Evolutionary conservation across 2,888 invertebrate species (phyloP), one percentile per base, ranked within the genome.

Genomic region (Dendrolimus houi): DNA sequence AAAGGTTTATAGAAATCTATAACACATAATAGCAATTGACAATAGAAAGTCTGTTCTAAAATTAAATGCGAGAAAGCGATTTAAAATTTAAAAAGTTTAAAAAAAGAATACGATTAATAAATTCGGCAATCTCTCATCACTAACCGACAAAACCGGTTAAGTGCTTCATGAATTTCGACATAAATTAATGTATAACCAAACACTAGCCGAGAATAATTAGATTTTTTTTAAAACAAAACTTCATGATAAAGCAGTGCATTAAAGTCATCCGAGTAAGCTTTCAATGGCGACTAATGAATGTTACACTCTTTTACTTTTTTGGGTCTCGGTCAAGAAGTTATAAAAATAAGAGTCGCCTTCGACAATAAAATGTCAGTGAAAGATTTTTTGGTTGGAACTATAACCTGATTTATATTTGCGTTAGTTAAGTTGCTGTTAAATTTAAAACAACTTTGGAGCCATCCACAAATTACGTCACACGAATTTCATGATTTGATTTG

Each of bases 201-300:
- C 68, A 61, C 65, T 59, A 59, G 63, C 57, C 58, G 56, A 57
- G 69, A 74, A 70, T 79, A 81, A 81, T 80, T 78, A 77, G 75
- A 72, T 66, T 75, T 77, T 68, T 69, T 73, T 68, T 64, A 81
- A 85, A 76, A 79, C 78, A 75, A 78, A 71, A 69, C 61, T 58
- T 68, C 67, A 64, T 71, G 68, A 67, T 70, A 69, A 62, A 62
- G 58, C 63, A 56, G 62, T 66, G 70, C 71, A 73, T 75, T 75
- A 75, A 77, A 76, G 72, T 63, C 69, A 65, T 54, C 69, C 66
- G 74, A 75, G 71, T 78, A 78, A 80, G 86, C 87, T 82, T 87
- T 87, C 87, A 87, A 85, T 87, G 79, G 75, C 71, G 75, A 67
- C 84, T 87, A 87, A 88, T 87, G 88, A 88, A 87, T 78, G 77